Evolutionary conservation across 2,113 vertebrate species (phyloP), one percentile per base, ranked within the genome.

Genomic region (Platichthys flesus): DNA sequence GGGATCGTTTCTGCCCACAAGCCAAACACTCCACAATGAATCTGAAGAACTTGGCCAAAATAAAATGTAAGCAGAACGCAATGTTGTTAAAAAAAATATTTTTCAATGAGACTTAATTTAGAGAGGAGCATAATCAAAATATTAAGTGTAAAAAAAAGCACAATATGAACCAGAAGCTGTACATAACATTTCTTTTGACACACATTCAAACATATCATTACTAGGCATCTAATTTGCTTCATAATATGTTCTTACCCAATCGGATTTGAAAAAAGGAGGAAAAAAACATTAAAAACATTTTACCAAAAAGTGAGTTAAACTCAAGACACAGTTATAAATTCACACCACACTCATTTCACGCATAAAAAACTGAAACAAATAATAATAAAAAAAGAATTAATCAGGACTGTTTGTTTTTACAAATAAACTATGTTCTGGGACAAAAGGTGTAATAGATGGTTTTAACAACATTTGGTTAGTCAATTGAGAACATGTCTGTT

Each of bases 121-220:
- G 75, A 89, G 79, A 83, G 71, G 10, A 78, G 82, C 49, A 80
- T 58, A 74, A 85, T 85, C 71, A 83, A 81, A 88, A 84, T 76
- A 78, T 78, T 73, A 79, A 74, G 31, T 76, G 80, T 83, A 47
- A 63, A 84, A 83, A 87, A 89, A 85, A 40, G 64, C 64, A 85
- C 71, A 75, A 86, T 76, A 88, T 75, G 59, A 90, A 84, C 61
- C 49, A 57, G 69, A 90, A 85, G 83, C 87, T 91, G 90, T 91
- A 91, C 88, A 91, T 70, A 23, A 89, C 49, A 71, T 75, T 49
- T 85, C 28, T 71, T 78, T 84, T 85, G 66, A 88, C 75, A 88
- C 63, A 79, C 72, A 89, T 80, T 71, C 67, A 56, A 78, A 87
- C 78, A 77, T 70, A 78, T 85, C 58, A 73, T 82, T 85, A 89